phyloP scores from a whole-genome alignment of 1,140 invertebrate genomes.

The Apis florea region DNA sequence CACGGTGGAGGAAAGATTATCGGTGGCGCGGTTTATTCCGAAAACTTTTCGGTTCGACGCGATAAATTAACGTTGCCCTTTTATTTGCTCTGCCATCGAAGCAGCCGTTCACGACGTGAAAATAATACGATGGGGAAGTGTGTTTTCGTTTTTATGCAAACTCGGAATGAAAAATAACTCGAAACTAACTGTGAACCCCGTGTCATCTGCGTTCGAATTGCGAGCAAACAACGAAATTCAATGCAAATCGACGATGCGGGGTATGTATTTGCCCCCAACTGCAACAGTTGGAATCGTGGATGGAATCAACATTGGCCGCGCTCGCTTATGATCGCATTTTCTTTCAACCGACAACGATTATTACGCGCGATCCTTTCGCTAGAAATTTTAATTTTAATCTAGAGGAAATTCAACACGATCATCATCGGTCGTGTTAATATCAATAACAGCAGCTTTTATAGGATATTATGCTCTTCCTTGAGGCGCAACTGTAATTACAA shows the following conservation, averaged over 20 bases:
- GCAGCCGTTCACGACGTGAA: neutral
- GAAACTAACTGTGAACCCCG: neutral
- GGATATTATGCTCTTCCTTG: too few relatives aligned
- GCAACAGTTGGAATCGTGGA: neutral
- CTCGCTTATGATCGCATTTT: neutral
- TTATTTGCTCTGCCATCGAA: neutral
- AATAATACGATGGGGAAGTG: conserved; percentile 23
- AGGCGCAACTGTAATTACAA: too few relatives aligned
- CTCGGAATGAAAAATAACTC: neutral
- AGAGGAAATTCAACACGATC: too few relatives aligned
- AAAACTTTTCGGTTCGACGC: conserved; percentile 14
- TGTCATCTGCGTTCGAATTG: neutral
- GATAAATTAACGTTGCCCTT: conserved; percentile 5
- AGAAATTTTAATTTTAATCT: too few relatives aligned
- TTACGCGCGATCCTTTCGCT: too few relatives aligned
- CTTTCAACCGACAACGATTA: neutral
- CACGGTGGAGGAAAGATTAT: conserved; percentile 3
- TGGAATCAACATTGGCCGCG: neutral
- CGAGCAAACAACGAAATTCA: neutral
- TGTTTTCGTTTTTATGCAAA: conserved; percentile 22
- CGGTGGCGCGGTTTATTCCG: neutral
- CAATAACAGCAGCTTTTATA: too few relatives aligned
- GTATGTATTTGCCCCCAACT: conserved; percentile 17
- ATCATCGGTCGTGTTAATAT: too few relatives aligned
- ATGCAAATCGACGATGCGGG: neutral